A percentile compares a stretch with the other conserved stretches of the same genome.
Conservation (phyloP, 2,113 vertebrate species). For the Bufo gargarizans region DNA sequence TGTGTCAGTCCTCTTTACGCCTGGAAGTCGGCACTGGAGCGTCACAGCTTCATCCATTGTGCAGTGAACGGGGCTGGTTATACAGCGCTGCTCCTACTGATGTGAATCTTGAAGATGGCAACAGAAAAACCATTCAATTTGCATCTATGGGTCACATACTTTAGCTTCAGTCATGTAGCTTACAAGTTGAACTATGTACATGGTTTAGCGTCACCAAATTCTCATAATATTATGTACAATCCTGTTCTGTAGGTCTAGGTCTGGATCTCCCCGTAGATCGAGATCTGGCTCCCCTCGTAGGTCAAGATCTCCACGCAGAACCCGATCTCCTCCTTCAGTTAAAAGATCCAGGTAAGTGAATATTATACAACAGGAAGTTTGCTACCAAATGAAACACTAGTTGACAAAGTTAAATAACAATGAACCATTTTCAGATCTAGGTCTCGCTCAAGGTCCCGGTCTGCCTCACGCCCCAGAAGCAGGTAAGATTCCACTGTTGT, state of each 20-base stretch:
- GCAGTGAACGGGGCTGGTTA: no score
- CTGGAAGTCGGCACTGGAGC: no score
- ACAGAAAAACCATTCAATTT: no score
- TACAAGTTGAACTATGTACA: not conserved
- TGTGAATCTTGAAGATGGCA: no score
- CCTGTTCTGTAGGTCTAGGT: constrained; percentile 72
- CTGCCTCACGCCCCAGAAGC: constrained; percentile 73
- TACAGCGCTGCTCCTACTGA: no score
- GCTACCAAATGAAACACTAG: not conserved
- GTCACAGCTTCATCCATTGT: no score
- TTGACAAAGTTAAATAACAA: not conserved
- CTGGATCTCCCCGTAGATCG: constrained; percentile 78
- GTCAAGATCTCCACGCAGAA: constrained; percentile 80
- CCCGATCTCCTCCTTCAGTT: constrained; percentile 78
- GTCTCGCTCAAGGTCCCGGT: constrained; percentile 82
- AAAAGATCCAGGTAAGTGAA: constrained; percentile 76
- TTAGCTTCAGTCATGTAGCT: no score
- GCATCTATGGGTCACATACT: no score
- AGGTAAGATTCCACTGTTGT: not conserved
- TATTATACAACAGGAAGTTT: not conserved
- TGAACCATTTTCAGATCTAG: constrained; percentile 66
- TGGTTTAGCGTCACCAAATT: not conserved
- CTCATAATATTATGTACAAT: not conserved
- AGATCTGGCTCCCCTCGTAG: constrained; percentile 83
- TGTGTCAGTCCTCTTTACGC: no score